These are phyloP conservation scores for Hymenopus coronatus DNA, from an alignment of 2,888 invertebrate genomes.

Conservation along the genomic window DNA sequence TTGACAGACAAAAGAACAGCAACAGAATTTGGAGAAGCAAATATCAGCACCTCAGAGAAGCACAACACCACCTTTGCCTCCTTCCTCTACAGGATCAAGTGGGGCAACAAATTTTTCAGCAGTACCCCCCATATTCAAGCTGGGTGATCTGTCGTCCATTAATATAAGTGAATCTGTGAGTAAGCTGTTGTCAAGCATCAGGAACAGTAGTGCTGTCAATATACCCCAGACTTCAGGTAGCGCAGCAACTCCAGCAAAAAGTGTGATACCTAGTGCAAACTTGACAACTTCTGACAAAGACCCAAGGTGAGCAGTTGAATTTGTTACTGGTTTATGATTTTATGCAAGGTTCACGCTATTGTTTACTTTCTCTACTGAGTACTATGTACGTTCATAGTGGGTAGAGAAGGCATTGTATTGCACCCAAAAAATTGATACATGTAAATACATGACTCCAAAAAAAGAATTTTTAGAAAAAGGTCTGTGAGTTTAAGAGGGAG, in stretches of 20 bases:
- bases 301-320: neutral
- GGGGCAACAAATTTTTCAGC: neutral
- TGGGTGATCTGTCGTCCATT: constrained; percentile 59
- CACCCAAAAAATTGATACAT: too few species aligned
- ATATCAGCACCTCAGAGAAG: neutral
- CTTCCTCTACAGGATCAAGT: constrained; percentile 44
- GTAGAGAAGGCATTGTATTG: too few species aligned
- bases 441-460: too few species aligned
- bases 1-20: neutral
- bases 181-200: constrained; percentile 52
- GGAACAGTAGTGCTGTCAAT: constrained; percentile 2
- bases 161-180: constrained; percentile 72
- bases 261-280: neutral
- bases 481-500: too few species aligned
- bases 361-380: too few species aligned
- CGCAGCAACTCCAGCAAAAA: neutral
- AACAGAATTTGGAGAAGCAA: neutral
- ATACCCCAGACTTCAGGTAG: neutral
- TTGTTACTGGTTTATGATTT: too few species aligned
- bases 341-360: too few species aligned
- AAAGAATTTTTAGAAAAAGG: too few species aligned
- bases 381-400: too few species aligned
- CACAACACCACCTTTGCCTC: neutral
- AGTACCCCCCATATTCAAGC: neutral
- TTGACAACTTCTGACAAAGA: neutral